Evolutionary conservation across 2,113 vertebrate genomes (phyloP).

Genomic region (Macaca fascicularis): T2T-MFA8v1.1 NC_088384.1:100748501-100749000

Average conservation of each 20-base stretch:
- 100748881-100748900: neutral
- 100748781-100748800: neutral
- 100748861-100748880: neutral
- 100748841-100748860: neutral
- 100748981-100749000: neutral
- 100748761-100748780: neutral
- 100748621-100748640: neutral
- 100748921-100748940: neutral
- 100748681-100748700: neutral
- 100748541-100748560: neutral
- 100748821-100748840: neutral
- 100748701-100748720: neutral
- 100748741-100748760: neutral
- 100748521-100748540: neutral
- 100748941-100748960: too few species aligned
- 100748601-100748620: neutral
- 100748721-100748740: neutral
- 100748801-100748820: neutral
- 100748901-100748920: neutral
- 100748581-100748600: neutral
- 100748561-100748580: neutral
- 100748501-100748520: neutral
- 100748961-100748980: neutral
- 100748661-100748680: neutral
- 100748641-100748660: neutral